Evolutionary conservation across 2,888 invertebrate species (phyloP).

Genomic region (Platycheirus rosarum): DNA sequence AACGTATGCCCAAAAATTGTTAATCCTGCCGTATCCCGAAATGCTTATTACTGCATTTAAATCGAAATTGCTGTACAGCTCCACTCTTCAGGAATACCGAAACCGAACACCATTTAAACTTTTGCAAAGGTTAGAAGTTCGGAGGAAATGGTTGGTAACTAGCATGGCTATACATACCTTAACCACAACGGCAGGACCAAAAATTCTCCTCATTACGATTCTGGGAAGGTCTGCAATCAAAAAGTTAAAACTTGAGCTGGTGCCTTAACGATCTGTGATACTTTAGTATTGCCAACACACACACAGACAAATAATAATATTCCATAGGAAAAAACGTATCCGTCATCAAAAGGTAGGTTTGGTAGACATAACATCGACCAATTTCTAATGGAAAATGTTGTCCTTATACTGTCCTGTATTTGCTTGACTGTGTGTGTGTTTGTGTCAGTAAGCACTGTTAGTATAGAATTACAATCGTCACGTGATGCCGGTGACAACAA

Average conservation of each 20-base stretch:
- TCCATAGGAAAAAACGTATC: constrained; percentile 55
- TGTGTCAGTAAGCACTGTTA: constrained; percentile 60
- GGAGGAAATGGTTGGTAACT: not conserved
- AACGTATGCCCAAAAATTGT: constrained; percentile 1
- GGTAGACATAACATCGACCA: constrained; percentile 43
- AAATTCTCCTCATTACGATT: constrained; percentile 59
- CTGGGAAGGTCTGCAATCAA: constrained; percentile 66
- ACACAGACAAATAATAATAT: not conserved
- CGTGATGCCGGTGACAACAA: constrained; percentile 72
- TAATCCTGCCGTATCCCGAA: constrained; percentile 16
- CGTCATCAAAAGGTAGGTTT: constrained; percentile 63
- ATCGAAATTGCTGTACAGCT: constrained; percentile 20
- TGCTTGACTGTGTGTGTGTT: constrained; percentile 1
- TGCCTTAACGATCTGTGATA: constrained; percentile 66
- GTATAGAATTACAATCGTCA: constrained; percentile 69
- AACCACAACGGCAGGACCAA: constrained; percentile 37
- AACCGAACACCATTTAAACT: constrained; percentile 18
- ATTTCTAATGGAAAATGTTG: constrained; percentile 72
- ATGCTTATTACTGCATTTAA: constrained; percentile 30
- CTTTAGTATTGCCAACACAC: constrained; percentile 23
- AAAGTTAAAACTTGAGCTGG: constrained; percentile 72
- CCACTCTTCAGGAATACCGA: constrained; percentile 3
- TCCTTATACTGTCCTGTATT: constrained; percentile 10
- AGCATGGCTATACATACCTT: constrained; percentile 3
- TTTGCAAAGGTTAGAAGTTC: not conserved